phyloP scores from a whole-genome alignment of 2,888 invertebrate species.

The Abrostola triplasia region DNA sequence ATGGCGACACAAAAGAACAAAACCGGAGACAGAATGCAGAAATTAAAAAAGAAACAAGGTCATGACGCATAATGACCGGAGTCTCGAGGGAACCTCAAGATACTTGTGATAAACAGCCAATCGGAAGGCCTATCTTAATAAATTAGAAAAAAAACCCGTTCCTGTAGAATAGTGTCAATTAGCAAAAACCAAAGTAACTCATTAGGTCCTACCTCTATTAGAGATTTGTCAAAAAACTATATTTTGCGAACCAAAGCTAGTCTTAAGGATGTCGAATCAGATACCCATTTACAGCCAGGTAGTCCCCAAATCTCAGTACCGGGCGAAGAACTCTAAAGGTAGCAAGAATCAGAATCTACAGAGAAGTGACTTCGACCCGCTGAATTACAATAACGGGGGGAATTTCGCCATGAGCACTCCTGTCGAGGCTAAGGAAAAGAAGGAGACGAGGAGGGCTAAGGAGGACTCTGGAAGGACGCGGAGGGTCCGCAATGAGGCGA shows the following conservation, averaged over 20 bases:
- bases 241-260: constrained; percentile 82
- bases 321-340: constrained; percentile 66
- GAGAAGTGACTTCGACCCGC: constrained; percentile 89
- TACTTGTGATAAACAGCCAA: constrained; percentile 65
- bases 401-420: constrained; percentile 74
- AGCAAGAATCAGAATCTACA: constrained; percentile 61
- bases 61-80: constrained; percentile 44
- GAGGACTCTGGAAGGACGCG: constrained; percentile 67
- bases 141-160: constrained; percentile 67
- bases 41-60: constrained; percentile 22
- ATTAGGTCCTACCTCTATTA: constrained; percentile 48
- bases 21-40: constrained; percentile 23
- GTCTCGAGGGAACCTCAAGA: constrained; percentile 28
- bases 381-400: constrained; percentile 89
- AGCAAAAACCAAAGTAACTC: constrained; percentile 76
- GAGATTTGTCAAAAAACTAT: constrained; percentile 51
- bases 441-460: constrained; percentile 67
- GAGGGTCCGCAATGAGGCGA: constrained; percentile 70
- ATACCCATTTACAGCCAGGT: constrained; percentile 87
- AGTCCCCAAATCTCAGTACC: constrained; percentile 81
- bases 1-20: constrained; percentile 39
- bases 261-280: constrained; percentile 81
- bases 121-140: constrained; percentile 66
- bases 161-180: constrained; percentile 83
- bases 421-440: constrained; percentile 66